Evolutionary conservation across 2,888 invertebrate species (phyloP), one percentile per base, ranked within the genome.

Genomic region (Parapristionchus giblindavisi): DNA sequence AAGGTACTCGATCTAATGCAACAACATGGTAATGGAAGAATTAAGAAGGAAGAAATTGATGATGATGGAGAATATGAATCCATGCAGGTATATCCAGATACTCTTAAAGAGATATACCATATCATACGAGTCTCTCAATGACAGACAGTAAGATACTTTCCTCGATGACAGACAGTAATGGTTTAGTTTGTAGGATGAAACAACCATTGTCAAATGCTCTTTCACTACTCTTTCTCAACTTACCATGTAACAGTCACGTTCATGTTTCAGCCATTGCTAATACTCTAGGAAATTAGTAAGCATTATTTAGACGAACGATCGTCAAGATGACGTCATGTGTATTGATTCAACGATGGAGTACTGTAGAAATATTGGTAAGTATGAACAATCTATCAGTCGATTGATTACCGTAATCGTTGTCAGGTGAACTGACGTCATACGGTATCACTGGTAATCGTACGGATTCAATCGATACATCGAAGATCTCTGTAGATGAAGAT

Each of bases 261-360:
- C n/a, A n/a, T n/a, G n/a, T n/a, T n/a, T n/a, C n/a, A n/a, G n/a
- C n/a, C n/a, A n/a, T n/a, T n/a, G n/a, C n/a, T n/a, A n/a, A n/a
- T n/a, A n/a, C n/a, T n/a, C n/a, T n/a, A n/a, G n/a, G 43, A 17
- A 43, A 43, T 14, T 43, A 43, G 17, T 43, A 8, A 17, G 43
- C 43, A 8, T 43, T 43, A 14, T 8, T 17, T 43, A 43, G 8
- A 43, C 43, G 43, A 24, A 11, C 14, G 38, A 27, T 3, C 63
- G 38, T 24, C 38, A 63, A n/a, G 79, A 77, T 21, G 79, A 78
- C 11, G 77, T 70, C 8, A 76, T 88, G 14, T 79, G 81, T 40
- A 82, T 88, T 74, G 86, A 88, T 65, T 78, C 86, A 2, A 87
- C 87, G 6, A 81, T 82, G 51, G 88, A 88, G 77, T 86, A 87